A percentile compares a stretch with the other conserved stretches of the same genome.
phyloP scores from a whole-genome alignment of 2,113 vertebrate species.

The Genyomyrus donnyi region DNA sequence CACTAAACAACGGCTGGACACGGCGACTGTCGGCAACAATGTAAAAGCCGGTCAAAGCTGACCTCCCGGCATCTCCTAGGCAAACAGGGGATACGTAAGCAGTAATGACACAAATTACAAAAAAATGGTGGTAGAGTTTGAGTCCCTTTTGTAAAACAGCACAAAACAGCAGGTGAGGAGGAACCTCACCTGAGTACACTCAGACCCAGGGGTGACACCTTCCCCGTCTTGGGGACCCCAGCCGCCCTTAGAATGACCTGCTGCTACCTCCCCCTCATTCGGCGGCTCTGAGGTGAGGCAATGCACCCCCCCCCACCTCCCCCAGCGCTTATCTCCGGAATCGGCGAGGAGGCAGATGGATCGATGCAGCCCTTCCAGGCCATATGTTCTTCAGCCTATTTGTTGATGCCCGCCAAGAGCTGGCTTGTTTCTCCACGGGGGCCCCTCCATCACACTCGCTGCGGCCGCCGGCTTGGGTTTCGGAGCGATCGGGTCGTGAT shows the following conservation, averaged over 20 bases:
- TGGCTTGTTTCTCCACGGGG: background rate
- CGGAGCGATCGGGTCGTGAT: background rate
- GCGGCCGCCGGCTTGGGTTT: background rate
- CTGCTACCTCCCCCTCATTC: background rate
- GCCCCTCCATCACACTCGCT: background rate
- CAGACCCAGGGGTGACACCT: background rate
- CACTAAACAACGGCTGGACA: background rate
- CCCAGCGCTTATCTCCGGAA: conserved; percentile 11
- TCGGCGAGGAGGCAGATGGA: conserved; percentile 19
- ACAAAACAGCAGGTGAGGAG: background rate
- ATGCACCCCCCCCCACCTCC: background rate
- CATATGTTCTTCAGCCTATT: conserved; percentile 20
- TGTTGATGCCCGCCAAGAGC: conserved; percentile 2
- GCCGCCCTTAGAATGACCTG: background rate
- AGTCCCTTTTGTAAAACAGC: background rate
- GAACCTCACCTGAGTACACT: background rate
- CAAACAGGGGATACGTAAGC: background rate
- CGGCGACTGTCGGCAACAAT: background rate
- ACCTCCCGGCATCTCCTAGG: background rate
- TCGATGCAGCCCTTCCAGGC: conserved; percentile 12
- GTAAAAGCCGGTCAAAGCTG: background rate
- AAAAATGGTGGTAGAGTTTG: background rate
- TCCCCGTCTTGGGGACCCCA: background rate
- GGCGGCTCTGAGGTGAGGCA: background rate
- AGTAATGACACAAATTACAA: background rate